Evolutionary conservation across 2,888 invertebrate species (phyloP).

Genomic region (Galeruca laticollis): DNA sequence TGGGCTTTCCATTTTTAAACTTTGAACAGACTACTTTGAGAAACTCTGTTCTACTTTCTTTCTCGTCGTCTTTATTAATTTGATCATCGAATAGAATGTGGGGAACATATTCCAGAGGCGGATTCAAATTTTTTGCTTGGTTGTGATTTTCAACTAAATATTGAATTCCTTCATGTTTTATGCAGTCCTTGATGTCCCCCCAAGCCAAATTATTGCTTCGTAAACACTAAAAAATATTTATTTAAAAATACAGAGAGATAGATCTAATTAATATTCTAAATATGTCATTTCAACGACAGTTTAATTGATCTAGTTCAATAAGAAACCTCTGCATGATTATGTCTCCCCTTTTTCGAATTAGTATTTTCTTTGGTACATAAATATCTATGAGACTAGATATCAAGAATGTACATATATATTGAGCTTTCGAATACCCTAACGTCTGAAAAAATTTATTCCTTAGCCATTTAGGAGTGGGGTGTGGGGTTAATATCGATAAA

Average conservation of each 20-base stretch:
- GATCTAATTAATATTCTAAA: not conserved
- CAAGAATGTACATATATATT: too few relatives aligned
- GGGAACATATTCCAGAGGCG: constrained; percentile 19
- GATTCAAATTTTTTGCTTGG: constrained; percentile 15
- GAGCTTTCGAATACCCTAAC: too few relatives aligned
- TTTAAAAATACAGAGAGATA: too few relatives aligned
- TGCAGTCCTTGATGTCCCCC: constrained; percentile 37
- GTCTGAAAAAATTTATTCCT: too few relatives aligned
- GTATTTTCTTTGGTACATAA: too few relatives aligned
- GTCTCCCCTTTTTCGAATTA: too few relatives aligned
- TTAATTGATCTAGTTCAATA: too few relatives aligned
- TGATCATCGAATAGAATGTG: constrained; percentile 29
- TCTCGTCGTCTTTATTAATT: constrained; percentile 8
- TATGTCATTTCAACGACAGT: too few relatives aligned
- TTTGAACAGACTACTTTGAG: constrained; percentile 23
- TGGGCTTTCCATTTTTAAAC: constrained; percentile 18
- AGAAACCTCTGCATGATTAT: too few relatives aligned
- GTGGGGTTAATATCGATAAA: too few relatives aligned
- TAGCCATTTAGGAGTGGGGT: too few relatives aligned
- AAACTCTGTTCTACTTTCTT: constrained; percentile 17
- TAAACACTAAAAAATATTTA: constrained; percentile 44
- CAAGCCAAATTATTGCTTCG: constrained; percentile 37
- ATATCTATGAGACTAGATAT: too few relatives aligned
- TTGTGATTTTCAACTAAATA: constrained; percentile 13
- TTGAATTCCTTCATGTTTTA: constrained; percentile 22